Percentiles rank a stretch among this genome's conserved stretches.
These are phyloP conservation scores for Bombus soroeensis DNA, from an alignment of 1,140 invertebrate genomes.

Conservation along the genomic window DNA sequence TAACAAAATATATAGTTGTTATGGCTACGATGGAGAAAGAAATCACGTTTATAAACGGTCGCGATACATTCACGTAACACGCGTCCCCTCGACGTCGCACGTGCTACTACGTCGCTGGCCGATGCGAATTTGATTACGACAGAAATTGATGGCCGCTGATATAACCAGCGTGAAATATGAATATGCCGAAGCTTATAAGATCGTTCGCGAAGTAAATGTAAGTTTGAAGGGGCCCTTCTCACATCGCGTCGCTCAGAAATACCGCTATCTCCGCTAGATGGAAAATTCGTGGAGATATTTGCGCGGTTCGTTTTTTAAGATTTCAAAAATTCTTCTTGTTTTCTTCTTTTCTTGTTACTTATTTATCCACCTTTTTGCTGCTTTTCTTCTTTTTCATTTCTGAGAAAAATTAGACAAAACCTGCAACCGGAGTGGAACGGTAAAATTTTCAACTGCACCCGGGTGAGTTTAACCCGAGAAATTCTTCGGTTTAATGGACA, in stretches of 20 bases:
- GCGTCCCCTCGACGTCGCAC: background rate
- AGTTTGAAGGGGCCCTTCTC: background rate
- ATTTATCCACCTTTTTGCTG: background rate
- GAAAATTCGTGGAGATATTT: background rate
- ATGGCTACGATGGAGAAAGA: background rate
- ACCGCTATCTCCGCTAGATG: background rate
- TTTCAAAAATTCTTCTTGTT: background rate
- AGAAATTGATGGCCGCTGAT: conserved; percentile 33
- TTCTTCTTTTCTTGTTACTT: background rate
- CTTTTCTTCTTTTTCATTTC: background rate
- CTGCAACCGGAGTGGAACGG: too few species aligned
- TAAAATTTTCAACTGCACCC: background rate
- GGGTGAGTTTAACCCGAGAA: background rate
- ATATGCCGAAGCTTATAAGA: conserved; percentile 27
- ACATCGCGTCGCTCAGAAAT: background rate
- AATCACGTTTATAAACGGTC: conserved; percentile 23
- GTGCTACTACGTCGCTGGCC: background rate
- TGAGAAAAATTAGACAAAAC: background rate
- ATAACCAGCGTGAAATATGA: conserved; percentile 30
- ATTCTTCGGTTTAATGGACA: background rate
- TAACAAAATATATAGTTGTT: background rate
- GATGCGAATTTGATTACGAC: conserved; percentile 31
- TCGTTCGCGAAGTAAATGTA: conserved; percentile 1
- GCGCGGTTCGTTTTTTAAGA: too few species aligned
- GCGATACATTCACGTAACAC: background rate